These are phyloP conservation scores for Microcebus lehilahytsara DNA, from an alignment of 2,113 vertebrate genomes.

Conservation along the genomic window DNA sequence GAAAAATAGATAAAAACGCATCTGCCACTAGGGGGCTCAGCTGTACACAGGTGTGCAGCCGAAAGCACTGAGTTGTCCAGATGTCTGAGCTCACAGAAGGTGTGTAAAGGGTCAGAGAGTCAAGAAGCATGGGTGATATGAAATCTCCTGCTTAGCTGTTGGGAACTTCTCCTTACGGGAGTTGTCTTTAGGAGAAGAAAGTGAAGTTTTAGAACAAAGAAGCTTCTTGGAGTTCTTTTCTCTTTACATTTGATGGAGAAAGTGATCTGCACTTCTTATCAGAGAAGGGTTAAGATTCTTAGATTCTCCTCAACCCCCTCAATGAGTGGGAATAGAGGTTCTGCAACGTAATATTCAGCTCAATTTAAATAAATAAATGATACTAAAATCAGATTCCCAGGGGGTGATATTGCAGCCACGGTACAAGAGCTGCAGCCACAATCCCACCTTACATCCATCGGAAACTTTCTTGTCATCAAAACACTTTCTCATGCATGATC, in stretches of 20 bases:
- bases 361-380: neutral
- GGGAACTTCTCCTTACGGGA: neutral
- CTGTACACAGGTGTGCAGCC: neutral
- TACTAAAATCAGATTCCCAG: neutral
- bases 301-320: neutral
- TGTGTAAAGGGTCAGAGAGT: neutral
- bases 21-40: neutral
- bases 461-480: neutral
- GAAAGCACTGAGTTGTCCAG: neutral
- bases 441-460: neutral
- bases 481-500: neutral
- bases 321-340: neutral
- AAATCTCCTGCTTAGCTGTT: neutral
- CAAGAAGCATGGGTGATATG: neutral
- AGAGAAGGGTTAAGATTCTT: neutral
- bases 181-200: neutral
- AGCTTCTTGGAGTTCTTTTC: neutral
- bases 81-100: neutral
- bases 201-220: neutral
- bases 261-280: neutral
- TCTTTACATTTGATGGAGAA: neutral
- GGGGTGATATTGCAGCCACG: neutral
- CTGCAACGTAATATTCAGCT: neutral
- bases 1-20: neutral
- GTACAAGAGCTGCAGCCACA: neutral